A percentile compares a stretch with the other conserved stretches of the same genome.
Conservation (phyloP, 2,888 invertebrate genomes). For the Lasius fuliginosus region DNA sequence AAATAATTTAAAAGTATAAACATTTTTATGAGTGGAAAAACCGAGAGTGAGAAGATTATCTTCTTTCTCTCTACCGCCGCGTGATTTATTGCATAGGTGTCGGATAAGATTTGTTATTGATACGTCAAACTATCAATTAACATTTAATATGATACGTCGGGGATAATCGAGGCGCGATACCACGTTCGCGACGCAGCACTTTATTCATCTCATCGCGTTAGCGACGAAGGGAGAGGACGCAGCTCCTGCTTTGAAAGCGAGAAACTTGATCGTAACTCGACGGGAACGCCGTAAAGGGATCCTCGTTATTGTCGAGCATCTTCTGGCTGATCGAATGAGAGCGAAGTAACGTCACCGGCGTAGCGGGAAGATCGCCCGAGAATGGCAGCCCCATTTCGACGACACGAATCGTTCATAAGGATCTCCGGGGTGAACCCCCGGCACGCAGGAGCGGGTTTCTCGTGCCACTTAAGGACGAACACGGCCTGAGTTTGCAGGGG, state of each 20-base stretch:
- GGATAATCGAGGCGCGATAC: slow-evolving; percentile 33
- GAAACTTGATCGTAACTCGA: slow-evolving; percentile 57
- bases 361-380: slow-evolving; percentile 58
- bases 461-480: slow-evolving; percentile 74
- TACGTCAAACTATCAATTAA: slow-evolving; percentile 50
- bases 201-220: slow-evolving; percentile 50
- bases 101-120: slow-evolving; percentile 37
- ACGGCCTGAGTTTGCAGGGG: slow-evolving; percentile 69
- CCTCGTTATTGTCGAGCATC: slow-evolving; percentile 55
- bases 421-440: slow-evolving; percentile 52
- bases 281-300: slow-evolving; percentile 61
- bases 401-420: slow-evolving; percentile 69
- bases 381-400: slow-evolving; percentile 69
- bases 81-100: not conserved
- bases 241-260: slow-evolving; percentile 48
- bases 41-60: slow-evolving; percentile 1
- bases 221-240: slow-evolving; percentile 21
- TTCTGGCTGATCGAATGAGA: slow-evolving; percentile 68
- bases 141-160: slow-evolving; percentile 48
- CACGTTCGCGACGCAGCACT: slow-evolving; percentile 46
- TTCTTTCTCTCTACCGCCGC: not conserved
- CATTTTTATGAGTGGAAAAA: not conserved
- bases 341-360: slow-evolving; percentile 65
- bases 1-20: slow-evolving; percentile 18
- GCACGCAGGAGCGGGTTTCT: slow-evolving; percentile 45